phyloP scores from a whole-genome alignment of 1,140 invertebrate genomes.

The Eriocheir sinensis region DNA sequence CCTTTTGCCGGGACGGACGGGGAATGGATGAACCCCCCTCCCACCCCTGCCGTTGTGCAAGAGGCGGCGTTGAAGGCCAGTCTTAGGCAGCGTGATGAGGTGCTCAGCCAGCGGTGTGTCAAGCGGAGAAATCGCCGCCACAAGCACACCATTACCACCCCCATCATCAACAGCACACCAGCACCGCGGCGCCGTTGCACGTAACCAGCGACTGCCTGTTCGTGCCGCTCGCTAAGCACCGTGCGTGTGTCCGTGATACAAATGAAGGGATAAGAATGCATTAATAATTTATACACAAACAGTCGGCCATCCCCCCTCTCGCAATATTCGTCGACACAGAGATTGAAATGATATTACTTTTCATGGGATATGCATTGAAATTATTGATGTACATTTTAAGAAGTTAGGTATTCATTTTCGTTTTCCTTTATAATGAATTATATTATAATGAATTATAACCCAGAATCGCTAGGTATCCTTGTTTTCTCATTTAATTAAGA shows the following conservation, averaged over 20 bases:
- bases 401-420: background rate
- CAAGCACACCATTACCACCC: background rate
- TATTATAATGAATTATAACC: no score
- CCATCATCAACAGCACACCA: background rate
- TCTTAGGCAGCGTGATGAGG: background rate
- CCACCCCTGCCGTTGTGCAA: no score
- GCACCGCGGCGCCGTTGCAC: no score
- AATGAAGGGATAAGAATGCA: background rate
- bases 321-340: no score
- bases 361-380: background rate
- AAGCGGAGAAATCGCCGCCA: background rate
- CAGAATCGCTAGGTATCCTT: no score
- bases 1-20: background rate
- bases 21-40: background rate
- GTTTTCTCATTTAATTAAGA: no score
- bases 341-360: no score
- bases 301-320: no score
- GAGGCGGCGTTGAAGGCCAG: background rate
- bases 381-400: background rate
- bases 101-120: background rate
- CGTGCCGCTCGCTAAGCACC: background rate
- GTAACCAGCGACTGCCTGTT: no score
- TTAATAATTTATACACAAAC: background rate
- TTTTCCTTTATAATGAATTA: no score
- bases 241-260: background rate